Base-by-base conservation (phyloP, 2,888 invertebrate genomes). In the Panopea generosa region DNA sequence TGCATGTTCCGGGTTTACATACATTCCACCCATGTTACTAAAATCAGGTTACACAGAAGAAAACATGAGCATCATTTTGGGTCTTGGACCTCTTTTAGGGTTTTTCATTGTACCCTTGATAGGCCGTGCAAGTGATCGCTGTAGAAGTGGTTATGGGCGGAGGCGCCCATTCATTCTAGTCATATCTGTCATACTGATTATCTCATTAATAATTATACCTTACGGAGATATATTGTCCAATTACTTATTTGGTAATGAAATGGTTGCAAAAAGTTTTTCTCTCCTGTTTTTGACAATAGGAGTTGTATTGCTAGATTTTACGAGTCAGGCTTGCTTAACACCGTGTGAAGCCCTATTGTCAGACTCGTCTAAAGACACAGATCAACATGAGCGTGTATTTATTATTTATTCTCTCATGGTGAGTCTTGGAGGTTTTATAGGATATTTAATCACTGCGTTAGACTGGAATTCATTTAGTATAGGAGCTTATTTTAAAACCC, bases 401-500 rank as follows among this genome's bases (percentile, higher is more conserved):
- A 98, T 97, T 86, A 97, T 98, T 1, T 99, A 99, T 91, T 98
- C 98, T 0, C 95, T 98, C 83, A 98, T 98, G 98, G 98, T 98
- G 9, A 98, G 98, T 2, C 93, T 98, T 0, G 99, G 99, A 0
- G 98, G 99, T 1, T 97, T 97, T 89, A 95, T 98, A 93, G 98
- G 99, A 0, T 99, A 99, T 91, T 96, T 96, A 1, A 87, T 93
- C 29, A 92, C 92, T 0, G 92, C 92, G 6, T 96, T 98, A 73
- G 97, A 98, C 93, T 99, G 98, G 98, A 98, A 97, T 90, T 95
- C 94, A 59, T 98, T 97, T 0, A 61, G 77, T 4, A 56, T 92
- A 2, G 91, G 91, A 2, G 29, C 76, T 1, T 89, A 87, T 96
- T 97, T 98, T 11, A 94, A 95, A 63, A 97, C 97, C 0, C 98